These are phyloP conservation scores for Haliclona indistincta DNA, from an alignment of 37 sponge, comb jelly and placozoan species.

Conservation along the genomic window DNA sequence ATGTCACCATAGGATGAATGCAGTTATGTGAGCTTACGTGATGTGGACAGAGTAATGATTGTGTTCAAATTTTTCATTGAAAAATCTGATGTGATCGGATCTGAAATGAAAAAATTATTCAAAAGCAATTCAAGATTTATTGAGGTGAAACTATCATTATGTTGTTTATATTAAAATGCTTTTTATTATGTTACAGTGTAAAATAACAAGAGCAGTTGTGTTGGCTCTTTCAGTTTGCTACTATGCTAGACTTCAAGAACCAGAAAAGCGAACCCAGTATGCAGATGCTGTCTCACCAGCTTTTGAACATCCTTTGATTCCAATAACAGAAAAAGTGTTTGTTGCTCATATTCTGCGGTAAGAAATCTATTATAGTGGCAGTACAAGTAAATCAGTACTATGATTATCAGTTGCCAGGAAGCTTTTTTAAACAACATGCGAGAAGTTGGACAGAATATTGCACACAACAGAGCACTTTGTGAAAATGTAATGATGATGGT, in stretches of 20 bases:
- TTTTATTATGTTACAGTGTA: neutral
- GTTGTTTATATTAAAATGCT: neutral
- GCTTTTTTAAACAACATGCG: constrained; percentile 57
- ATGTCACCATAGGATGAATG: constrained; percentile 63
- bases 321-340: constrained; percentile 35
- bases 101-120: neutral
- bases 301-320: constrained; percentile 41
- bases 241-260: constrained; percentile 36
- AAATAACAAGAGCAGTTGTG: constrained; percentile 23
- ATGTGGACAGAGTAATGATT: constrained; percentile 80
- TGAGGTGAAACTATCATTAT: too few species aligned
- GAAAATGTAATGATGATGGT: constrained; percentile 88
- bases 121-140: too few species aligned
- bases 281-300: constrained; percentile 29
- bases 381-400: neutral
- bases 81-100: constrained; percentile 26
- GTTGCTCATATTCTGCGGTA: constrained; percentile 60
- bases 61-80: constrained; percentile 67
- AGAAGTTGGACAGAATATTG: constrained; percentile 64
- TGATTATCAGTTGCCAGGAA: constrained; percentile 43
- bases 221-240: constrained; percentile 46
- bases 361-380: neutral
- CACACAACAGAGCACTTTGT: constrained; percentile 60
- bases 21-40: constrained; percentile 83
- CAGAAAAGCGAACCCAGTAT: constrained; percentile 47